Percentiles rank a stretch among this genome's conserved stretches.
These are phyloP conservation scores for Euphydryas editha DNA, from an alignment of 2,888 invertebrate species.

Conservation along the genomic window DNA sequence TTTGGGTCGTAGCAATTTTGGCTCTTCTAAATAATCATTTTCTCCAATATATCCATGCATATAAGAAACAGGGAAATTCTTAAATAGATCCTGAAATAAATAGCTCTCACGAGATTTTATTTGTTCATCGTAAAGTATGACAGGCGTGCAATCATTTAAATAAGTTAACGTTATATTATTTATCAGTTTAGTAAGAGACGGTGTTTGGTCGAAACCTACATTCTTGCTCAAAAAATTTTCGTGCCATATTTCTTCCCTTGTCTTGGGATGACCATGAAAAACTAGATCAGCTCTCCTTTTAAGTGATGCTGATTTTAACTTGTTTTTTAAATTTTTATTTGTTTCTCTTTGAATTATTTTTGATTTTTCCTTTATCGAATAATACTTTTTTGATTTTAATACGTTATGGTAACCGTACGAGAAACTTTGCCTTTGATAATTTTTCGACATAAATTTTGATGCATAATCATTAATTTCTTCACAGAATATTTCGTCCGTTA, in stretches of 20 bases:
- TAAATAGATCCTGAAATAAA: conserved; percentile 84
- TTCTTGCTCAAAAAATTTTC: conserved; percentile 73
- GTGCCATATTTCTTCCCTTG: conserved; percentile 81
- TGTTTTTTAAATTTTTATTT: conserved; percentile 9
- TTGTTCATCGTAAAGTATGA: conserved; percentile 86
- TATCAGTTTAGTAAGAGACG: conserved; percentile 85
- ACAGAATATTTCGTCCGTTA: background rate
- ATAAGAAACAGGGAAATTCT: conserved; percentile 81
- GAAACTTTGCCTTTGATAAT: background rate
- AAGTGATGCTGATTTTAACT: conserved; percentile 1
- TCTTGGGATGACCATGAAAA: conserved; percentile 84
- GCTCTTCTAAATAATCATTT: conserved; percentile 72
- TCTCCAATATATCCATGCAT: conserved; percentile 85
- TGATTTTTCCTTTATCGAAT: conserved; percentile 15
- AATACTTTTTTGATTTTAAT: background rate
- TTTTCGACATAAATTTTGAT: background rate
- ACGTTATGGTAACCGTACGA: background rate
- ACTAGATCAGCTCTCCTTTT: conserved; percentile 76
- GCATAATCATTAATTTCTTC: background rate
- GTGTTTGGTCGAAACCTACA: conserved; percentile 73
- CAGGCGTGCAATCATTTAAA: conserved; percentile 85
- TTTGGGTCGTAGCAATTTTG: conserved; percentile 65
- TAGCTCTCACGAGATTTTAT: conserved; percentile 82
- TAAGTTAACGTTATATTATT: conserved; percentile 84
- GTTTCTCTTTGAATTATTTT: conserved; percentile 10